Conservation (phyloP, 2,888 invertebrate species). For the Drosophila meridionalis region DNA sequence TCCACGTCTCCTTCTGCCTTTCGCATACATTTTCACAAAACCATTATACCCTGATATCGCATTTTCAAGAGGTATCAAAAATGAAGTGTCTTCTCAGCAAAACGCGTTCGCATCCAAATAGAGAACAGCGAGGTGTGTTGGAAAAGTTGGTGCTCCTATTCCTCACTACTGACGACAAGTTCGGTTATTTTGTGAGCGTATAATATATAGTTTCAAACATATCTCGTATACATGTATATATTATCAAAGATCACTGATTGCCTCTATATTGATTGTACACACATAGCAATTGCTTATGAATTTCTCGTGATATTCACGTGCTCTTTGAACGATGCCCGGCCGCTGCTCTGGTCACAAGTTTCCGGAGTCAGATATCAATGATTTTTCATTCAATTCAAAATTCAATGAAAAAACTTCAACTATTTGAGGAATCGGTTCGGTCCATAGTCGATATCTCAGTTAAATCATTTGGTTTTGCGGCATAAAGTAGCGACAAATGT, state of each 20-base stretch:
- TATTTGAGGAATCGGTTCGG: not conserved
- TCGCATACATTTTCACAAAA: too few relatives aligned
- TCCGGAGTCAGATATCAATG: conserved; percentile 13
- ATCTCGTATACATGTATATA: not conserved
- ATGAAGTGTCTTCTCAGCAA: not conserved
- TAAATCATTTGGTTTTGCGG: not conserved
- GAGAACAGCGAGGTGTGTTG: not conserved
- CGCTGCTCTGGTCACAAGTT: conserved; percentile 6
- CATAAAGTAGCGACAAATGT: not conserved
- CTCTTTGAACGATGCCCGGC: conserved; percentile 12
- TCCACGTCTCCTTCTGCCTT: too few relatives aligned
- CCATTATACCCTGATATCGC: too few relatives aligned
- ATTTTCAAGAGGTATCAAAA: not conserved
- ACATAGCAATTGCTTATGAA: conserved; percentile 1
- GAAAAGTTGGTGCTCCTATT: not conserved
- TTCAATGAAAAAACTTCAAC: conserved; percentile 8
- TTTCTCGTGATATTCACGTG: conserved; percentile 34
- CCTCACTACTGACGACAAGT: not conserved
- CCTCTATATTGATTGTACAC: not conserved
- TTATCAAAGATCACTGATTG: not conserved
- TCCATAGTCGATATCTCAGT: not conserved
- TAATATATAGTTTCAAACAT: not conserved
- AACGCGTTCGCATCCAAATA: not conserved
- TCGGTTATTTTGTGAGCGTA: too few relatives aligned
- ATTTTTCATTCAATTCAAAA: conserved; percentile 7